phyloP scores from a whole-genome alignment of 2,113 vertebrate genomes.

The Triplophysa siluroides region DNA sequence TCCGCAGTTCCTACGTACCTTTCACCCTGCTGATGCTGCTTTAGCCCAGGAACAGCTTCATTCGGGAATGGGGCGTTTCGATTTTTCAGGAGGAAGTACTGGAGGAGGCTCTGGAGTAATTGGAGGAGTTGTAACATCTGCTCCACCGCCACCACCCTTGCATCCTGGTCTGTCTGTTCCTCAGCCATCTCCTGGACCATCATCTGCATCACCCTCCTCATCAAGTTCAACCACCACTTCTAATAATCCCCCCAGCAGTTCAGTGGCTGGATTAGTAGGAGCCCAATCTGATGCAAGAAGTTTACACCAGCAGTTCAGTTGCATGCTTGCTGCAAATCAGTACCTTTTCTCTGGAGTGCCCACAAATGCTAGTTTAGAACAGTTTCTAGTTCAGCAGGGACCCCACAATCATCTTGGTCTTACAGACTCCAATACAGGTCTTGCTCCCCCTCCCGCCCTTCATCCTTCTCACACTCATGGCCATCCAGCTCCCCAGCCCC shows the following conservation, averaged over 20 bases:
- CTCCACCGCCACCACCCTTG: conserved; percentile 73
- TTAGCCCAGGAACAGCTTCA: conserved; percentile 80
- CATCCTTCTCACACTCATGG: conserved; percentile 75
- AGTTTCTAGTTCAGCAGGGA: conserved; percentile 79
- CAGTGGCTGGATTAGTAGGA: conserved; percentile 71
- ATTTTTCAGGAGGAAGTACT: conserved; percentile 70
- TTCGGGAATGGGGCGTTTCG: conserved; percentile 78
- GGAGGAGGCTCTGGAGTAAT: conserved; percentile 67
- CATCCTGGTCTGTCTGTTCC: conserved; percentile 77
- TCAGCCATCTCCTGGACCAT: conserved; percentile 72
- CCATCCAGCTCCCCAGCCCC: conserved; percentile 66
- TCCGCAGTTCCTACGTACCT: conserved; percentile 77
- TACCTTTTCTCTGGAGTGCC: conserved; percentile 80
- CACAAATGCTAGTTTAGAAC: conserved; percentile 78
- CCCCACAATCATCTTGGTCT: conserved; percentile 76
- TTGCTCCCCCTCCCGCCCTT: conserved; percentile 75
- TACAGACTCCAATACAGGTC: conserved; percentile 68
- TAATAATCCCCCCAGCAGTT: conserved; percentile 70
- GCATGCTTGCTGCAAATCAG: conserved; percentile 81
- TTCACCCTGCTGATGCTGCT: conserved; percentile 77
- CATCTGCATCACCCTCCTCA: conserved; percentile 72
- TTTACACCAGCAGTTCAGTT: conserved; percentile 82
- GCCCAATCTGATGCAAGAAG: conserved; percentile 76
- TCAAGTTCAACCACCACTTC: conserved; percentile 70
- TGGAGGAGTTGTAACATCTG: conserved; percentile 72